Evolutionary conservation across 1,140 invertebrate genomes (phyloP).

Genomic region (Drosophila neocordata): DNA sequence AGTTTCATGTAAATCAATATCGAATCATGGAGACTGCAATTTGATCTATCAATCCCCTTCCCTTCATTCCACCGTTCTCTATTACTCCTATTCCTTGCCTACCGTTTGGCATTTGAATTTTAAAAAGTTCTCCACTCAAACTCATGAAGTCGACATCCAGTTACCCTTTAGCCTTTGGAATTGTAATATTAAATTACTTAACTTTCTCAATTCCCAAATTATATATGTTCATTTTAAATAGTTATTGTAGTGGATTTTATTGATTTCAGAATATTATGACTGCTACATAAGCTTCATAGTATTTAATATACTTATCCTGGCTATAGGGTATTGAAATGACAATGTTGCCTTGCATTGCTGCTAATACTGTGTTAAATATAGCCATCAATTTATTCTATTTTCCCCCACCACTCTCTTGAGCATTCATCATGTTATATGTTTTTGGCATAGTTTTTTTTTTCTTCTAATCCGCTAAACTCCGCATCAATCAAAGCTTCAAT

Average conservation of each 20-base stretch:
- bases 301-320: too few species aligned
- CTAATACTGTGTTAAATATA: conserved; percentile 38
- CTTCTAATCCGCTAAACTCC: conserved; percentile 35
- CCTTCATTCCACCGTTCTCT: background rate
- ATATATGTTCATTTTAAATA: too few species aligned
- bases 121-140: background rate
- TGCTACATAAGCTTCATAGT: too few species aligned
- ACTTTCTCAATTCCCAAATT: too few species aligned
- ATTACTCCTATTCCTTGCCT: background rate
- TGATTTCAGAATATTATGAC: too few species aligned
- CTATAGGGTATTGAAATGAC: conserved; percentile 22
- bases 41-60: background rate
- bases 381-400: conserved; percentile 48
- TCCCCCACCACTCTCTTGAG: background rate
- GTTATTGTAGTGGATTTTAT: too few species aligned
- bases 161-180: background rate
- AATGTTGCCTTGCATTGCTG: conserved; percentile 41
- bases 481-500: conserved; percentile 51
- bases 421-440: conserved; percentile 32
- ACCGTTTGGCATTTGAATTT: conserved; percentile 3
- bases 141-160: background rate
- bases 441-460: conserved; percentile 24
- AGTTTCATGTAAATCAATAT: conserved; percentile 30
- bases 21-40: conserved; percentile 11
- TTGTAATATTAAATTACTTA: too few species aligned